Percentiles rank a stretch among this genome's conserved stretches.
Conservation (phyloP, 2,797 vertebrate species). For the Enteromius anoplus region DNA sequence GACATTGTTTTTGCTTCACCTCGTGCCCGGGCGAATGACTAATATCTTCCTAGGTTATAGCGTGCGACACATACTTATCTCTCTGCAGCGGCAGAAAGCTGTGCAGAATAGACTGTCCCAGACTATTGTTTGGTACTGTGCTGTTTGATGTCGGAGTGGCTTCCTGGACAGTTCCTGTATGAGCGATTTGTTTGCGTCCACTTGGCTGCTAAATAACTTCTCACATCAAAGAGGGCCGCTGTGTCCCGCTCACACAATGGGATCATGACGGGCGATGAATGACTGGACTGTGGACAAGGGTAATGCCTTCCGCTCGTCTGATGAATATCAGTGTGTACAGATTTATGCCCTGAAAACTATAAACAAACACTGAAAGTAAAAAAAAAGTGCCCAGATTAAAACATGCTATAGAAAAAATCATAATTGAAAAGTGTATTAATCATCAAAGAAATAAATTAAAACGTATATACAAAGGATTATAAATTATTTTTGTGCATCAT, state of each 20-base stretch:
- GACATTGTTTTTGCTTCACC: slow-evolving; percentile 56
- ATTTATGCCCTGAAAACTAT: slow-evolving; percentile 70
- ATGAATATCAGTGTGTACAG: slow-evolving; percentile 69
- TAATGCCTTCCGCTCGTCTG: slow-evolving; percentile 73
- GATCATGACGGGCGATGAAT: slow-evolving; percentile 73
- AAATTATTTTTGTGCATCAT: background rate
- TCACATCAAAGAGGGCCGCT: slow-evolving; percentile 77
- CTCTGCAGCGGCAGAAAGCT: slow-evolving; percentile 55
- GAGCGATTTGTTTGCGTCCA: slow-evolving; percentile 77
- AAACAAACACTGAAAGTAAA: slow-evolving; percentile 37
- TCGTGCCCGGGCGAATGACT: slow-evolving; percentile 52
- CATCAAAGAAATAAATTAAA: too few relatives aligned
- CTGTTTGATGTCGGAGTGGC: slow-evolving; percentile 76
- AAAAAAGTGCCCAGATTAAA: background rate
- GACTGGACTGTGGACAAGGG: slow-evolving; percentile 76
- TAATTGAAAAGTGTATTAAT: background rate
- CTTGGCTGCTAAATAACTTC: slow-evolving; percentile 79
- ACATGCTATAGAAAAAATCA: background rate
- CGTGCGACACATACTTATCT: slow-evolving; percentile 46
- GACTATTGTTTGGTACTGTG: slow-evolving; percentile 72
- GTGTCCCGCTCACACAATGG: slow-evolving; percentile 73
- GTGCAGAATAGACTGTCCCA: slow-evolving; percentile 64
- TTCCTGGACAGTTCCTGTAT: slow-evolving; percentile 78
- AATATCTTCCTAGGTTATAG: slow-evolving; percentile 64
- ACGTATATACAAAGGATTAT: background rate